phyloP scores from a whole-genome alignment of 2,797 vertebrate genomes.

The Pseudochromis fuscus region DNA sequence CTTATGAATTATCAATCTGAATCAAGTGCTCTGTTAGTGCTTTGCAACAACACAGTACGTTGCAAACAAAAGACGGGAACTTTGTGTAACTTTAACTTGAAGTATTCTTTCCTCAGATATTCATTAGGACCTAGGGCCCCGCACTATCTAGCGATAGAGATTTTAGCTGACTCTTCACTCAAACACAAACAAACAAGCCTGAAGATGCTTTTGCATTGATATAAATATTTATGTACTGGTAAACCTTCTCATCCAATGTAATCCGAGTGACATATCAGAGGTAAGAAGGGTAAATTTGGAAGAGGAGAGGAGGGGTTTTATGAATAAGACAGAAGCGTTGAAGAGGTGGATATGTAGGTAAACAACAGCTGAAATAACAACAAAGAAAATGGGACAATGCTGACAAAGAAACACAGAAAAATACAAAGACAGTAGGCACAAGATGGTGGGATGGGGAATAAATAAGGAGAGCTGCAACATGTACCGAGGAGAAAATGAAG shows the following conservation, averaged over 20 bases:
- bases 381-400: slow-evolving; percentile 44
- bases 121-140: slow-evolving; percentile 28
- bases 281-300: slow-evolving; percentile 15
- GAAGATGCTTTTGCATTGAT: slow-evolving; percentile 27
- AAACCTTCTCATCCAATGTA: slow-evolving; percentile 44
- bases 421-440: slow-evolving; percentile 22
- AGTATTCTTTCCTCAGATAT: slow-evolving; percentile 35
- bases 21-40: not conserved
- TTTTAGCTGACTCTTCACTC: slow-evolving; percentile 45
- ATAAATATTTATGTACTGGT: slow-evolving; percentile 56
- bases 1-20: no score
- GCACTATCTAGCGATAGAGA: not conserved
- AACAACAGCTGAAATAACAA: slow-evolving; percentile 25
- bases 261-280: slow-evolving; percentile 16
- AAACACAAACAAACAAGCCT: slow-evolving; percentile 34
- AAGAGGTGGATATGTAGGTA: slow-evolving; percentile 27
- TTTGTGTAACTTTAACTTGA: slow-evolving; percentile 6
- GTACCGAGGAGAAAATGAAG: slow-evolving; percentile 14
- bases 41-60: not conserved
- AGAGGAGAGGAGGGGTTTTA: not conserved
- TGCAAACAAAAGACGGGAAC: slow-evolving; percentile 13
- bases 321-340: slow-evolving; percentile 36
- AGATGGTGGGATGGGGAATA: slow-evolving; percentile 43
- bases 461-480: slow-evolving; percentile 28
- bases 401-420: slow-evolving; percentile 44